A percentile compares a stretch with the other conserved stretches of the same genome.
These are phyloP conservation scores for Musca vetustissima DNA, from an alignment of 1,140 invertebrate genomes.

Conservation along the genomic window DNA sequence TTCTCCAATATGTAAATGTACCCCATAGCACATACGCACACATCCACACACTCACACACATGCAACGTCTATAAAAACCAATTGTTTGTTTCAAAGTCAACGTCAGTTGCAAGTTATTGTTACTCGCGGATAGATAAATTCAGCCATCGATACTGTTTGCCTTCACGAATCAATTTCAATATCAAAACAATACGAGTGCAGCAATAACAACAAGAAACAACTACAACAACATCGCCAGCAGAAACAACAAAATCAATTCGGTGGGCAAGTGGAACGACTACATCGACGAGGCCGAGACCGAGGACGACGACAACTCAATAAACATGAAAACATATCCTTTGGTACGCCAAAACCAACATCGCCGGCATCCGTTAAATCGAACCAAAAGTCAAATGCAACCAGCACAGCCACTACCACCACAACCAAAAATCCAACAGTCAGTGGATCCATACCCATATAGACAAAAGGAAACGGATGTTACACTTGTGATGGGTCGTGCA, in stretches of 20 bases:
- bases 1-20: no score
- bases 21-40: no score
- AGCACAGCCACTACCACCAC: not conserved
- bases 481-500: constrained; percentile 40
- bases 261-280: constrained; percentile 16
- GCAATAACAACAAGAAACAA: not conserved
- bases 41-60: constrained; percentile 1
- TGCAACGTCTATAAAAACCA: constrained; percentile 22
- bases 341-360: constrained; percentile 19
- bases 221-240: not conserved
- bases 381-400: not conserved
- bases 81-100: constrained; percentile 27
- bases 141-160: not conserved
- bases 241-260: not conserved
- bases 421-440: not conserved
- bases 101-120: constrained; percentile 45
- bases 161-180: constrained; percentile 26
- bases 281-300: not conserved
- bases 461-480: constrained; percentile 15
- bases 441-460: no score
- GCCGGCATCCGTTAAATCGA: constrained; percentile 3
- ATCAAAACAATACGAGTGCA: constrained; percentile 28
- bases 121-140: not conserved
- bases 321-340: constrained; percentile 25
- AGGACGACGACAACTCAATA: constrained; percentile 7